Evolutionary conservation across 2,888 invertebrate species (phyloP).

Genomic region (Agrotis clavis): DNA sequence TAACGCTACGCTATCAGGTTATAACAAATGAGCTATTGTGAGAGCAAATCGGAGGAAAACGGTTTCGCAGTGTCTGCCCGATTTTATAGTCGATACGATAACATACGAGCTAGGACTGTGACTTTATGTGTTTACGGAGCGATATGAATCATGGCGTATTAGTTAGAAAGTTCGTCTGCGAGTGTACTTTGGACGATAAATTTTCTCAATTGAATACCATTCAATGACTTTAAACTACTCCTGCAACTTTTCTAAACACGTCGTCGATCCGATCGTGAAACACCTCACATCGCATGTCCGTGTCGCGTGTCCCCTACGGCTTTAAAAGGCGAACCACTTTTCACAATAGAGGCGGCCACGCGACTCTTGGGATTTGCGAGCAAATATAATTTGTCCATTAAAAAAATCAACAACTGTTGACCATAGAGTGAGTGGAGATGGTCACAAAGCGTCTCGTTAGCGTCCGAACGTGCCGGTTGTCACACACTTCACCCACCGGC

Average conservation of each 20-base stretch:
- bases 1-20: conserved; percentile 90
- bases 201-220: conserved; percentile 62
- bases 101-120: conserved; percentile 52
- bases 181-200: conserved; percentile 45
- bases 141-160: conserved; percentile 60
- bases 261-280: conserved; percentile 64
- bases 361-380: conserved; percentile 80
- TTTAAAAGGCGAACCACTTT: conserved; percentile 84
- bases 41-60: conserved; percentile 87
- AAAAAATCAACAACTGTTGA: conserved; percentile 89
- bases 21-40: conserved; percentile 91
- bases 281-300: conserved; percentile 78
- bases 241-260: conserved; percentile 62
- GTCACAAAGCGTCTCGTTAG: conserved; percentile 92
- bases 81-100: conserved; percentile 79
- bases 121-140: conserved; percentile 53
- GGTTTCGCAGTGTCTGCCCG: conserved; percentile 85
- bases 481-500: conserved; percentile 90
- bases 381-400: conserved; percentile 90
- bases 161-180: conserved; percentile 44
- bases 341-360: conserved; percentile 76
- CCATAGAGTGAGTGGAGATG: conserved; percentile 85
- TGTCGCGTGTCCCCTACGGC: conserved; percentile 79
- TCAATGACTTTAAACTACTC: conserved; percentile 63
- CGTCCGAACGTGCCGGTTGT: conserved; percentile 89